A percentile compares a stretch with the other conserved stretches of the same genome.
Evolutionary conservation across 1,140 invertebrate genomes (phyloP).

Genomic region (Habropoda laboriosa): DNA sequence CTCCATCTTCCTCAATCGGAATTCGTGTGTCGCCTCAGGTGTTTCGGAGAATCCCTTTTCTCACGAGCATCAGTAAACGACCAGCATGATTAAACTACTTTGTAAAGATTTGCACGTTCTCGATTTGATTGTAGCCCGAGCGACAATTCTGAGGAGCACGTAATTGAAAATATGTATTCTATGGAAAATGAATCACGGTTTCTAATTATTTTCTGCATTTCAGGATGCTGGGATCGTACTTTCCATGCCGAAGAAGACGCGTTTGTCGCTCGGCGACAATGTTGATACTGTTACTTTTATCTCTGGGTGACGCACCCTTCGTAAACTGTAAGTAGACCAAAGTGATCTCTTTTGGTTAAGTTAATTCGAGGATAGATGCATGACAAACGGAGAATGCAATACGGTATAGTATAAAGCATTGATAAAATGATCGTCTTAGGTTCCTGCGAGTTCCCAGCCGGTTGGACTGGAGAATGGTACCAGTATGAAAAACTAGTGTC

Average conservation of each 20-base stretch:
- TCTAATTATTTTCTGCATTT: constrained; percentile 39
- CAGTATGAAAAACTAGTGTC: constrained; percentile 77
- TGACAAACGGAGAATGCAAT: too few relatives aligned
- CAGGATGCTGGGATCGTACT: constrained; percentile 77
- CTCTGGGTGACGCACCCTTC: constrained; percentile 67
- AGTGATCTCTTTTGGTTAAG: too few relatives aligned
- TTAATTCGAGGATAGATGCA: too few relatives aligned
- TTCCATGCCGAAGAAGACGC: constrained; percentile 71
- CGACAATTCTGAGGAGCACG: too few relatives aligned
- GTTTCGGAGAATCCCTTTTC: too few relatives aligned
- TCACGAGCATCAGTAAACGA: neutral
- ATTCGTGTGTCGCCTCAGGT: too few relatives aligned
- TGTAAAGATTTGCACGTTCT: too few relatives aligned
- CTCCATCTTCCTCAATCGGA: too few relatives aligned
- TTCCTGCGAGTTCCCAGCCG: constrained; percentile 80
- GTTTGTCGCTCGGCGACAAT: constrained; percentile 67
- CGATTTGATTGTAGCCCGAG: too few relatives aligned
- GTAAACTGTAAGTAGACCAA: constrained; percentile 77
- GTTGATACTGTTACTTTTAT: constrained; percentile 69
- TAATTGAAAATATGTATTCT: too few relatives aligned
- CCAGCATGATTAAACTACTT: neutral
- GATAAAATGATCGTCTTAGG: constrained; percentile 54
- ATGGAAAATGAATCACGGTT: neutral
- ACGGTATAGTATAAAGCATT: too few relatives aligned
- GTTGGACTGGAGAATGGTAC: constrained; percentile 83